These are phyloP conservation scores for Cetoscarus ocellatus DNA, from an alignment of 2,797 vertebrate genomes.

Conservation along the genomic window DNA sequence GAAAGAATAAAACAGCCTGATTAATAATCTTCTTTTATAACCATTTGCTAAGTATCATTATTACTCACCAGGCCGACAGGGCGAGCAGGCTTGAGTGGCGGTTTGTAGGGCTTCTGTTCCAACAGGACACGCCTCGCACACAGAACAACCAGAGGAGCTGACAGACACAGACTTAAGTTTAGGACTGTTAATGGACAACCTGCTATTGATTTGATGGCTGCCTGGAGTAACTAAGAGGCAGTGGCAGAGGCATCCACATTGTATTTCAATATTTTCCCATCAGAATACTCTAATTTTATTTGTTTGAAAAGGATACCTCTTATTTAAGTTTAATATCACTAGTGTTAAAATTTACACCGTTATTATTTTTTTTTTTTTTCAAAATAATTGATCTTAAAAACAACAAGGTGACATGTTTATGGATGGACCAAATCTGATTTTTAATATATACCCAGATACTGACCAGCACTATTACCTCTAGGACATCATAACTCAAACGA, in stretches of 20 bases:
- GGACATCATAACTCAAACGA: too few species aligned
- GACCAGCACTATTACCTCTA: too few species aligned
- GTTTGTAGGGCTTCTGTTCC: slow-evolving; percentile 84
- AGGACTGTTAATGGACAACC: background rate
- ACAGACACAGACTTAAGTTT: slow-evolving; percentile 8
- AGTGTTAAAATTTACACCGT: too few species aligned
- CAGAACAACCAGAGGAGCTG: slow-evolving; percentile 84
- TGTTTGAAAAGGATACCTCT: too few species aligned
- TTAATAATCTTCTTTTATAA: background rate
- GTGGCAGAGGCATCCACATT: background rate
- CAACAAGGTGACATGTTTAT: too few species aligned
- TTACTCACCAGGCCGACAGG: slow-evolving; percentile 86
- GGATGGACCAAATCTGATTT: too few species aligned
- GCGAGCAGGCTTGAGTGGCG: slow-evolving; percentile 79
- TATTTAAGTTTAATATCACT: too few species aligned
- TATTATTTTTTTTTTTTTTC: too few species aligned
- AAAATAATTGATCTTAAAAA: too few species aligned
- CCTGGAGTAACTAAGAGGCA: background rate
- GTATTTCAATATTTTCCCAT: too few species aligned
- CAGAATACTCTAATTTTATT: too few species aligned
- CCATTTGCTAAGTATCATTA: background rate
- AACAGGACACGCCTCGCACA: slow-evolving; percentile 82
- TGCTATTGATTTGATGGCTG: slow-evolving; percentile 6
- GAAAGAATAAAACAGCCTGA: slow-evolving; percentile 37
- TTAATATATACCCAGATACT: too few species aligned